phyloP scores from a whole-genome alignment of 1,140 invertebrate species.

The Apis florea region DNA sequence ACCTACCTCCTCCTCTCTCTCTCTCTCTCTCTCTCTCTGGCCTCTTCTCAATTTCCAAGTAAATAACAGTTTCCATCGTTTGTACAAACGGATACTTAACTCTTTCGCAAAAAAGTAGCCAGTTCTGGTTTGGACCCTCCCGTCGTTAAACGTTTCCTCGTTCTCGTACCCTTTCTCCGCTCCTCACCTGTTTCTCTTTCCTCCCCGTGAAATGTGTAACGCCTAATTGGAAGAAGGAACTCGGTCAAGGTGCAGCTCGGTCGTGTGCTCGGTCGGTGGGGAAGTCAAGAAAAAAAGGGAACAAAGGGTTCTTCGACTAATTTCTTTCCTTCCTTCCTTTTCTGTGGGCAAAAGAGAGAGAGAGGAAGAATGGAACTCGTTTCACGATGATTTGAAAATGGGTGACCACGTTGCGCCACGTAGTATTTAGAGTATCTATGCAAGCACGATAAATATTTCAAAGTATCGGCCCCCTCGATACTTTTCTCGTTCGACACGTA shows the following conservation, averaged over 20 bases:
- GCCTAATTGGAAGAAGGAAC: conserved; percentile 60
- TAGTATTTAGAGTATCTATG: not conserved
- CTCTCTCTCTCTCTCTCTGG: no score
- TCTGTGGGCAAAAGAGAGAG: no score
- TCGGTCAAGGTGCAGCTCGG: conserved; percentile 65
- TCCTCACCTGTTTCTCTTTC: conserved; percentile 4
- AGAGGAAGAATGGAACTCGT: not conserved
- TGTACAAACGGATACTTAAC: not conserved
- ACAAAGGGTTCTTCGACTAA: conserved; percentile 49
- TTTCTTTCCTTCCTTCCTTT: not conserved
- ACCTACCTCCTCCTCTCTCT: no score
- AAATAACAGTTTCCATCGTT: not conserved
- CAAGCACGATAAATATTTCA: not conserved
- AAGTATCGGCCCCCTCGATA: not conserved
- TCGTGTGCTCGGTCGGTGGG: conserved; percentile 49
- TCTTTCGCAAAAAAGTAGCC: not conserved
- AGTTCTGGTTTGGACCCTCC: conserved; percentile 12
- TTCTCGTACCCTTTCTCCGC: not conserved
- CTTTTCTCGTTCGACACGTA: not conserved
- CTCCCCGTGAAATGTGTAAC: conserved; percentile 50
- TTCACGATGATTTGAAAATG: conserved; percentile 1
- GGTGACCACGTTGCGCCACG: not conserved
- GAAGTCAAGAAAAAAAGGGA: conserved; percentile 61
- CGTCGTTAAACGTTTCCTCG: not conserved
- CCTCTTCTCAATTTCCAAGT: not conserved